Evolutionary conservation across 1,140 invertebrate genomes (phyloP), one percentile per base, ranked within the genome.

Genomic region (Hestina assimilis): DNA sequence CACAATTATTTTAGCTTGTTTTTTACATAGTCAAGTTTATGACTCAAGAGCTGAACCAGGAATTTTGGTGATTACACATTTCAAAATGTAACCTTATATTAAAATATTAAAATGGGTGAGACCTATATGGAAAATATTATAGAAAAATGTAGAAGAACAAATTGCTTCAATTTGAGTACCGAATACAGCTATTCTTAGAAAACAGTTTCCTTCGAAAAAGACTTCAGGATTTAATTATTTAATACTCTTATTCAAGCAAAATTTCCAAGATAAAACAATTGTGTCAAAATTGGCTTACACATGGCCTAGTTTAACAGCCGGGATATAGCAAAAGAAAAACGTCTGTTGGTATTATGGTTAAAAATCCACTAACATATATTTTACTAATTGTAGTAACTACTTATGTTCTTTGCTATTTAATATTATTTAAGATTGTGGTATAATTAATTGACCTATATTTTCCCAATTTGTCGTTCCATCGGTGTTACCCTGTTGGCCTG

Each of bases 1-100:
- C 63, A 67, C 68, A 68, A 63, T 73, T 75, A 48, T 72, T 75
- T 74, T 75, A 67, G 68, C 70, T 72, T 68, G 61, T 14, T 40
- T 50, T 23, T 52, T 19, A 8, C 5, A 51, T 23, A 20, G 14
- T 21, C 15, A 21, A 6, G 15, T 26, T 43, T 43, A 14, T 43
- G 9, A 45, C 19, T n/a, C 14, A 17, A 9, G 1, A 33, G 3
- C 15, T 2, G 3, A 17, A 3, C 11, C n/a, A n/a, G n/a, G n/a
- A n/a, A n/a, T n/a, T n/a, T n/a, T n/a, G n/a, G n/a, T n/a, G n/a
- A n/a, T n/a, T n/a, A n/a, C n/a, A n/a, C n/a, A n/a, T n/a, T n/a
- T n/a, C n/a, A n/a, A n/a, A n/a, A n/a, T n/a, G n/a, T n/a, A n/a
- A n/a, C n/a, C n/a, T n/a, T n/a, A n/a, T n/a, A n/a, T n/a, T n/a